Percentiles rank a stretch among this genome's conserved stretches.
Evolutionary conservation across 2,113 vertebrate species (phyloP).

Genomic region (Gallinago jamesoni): DNA sequence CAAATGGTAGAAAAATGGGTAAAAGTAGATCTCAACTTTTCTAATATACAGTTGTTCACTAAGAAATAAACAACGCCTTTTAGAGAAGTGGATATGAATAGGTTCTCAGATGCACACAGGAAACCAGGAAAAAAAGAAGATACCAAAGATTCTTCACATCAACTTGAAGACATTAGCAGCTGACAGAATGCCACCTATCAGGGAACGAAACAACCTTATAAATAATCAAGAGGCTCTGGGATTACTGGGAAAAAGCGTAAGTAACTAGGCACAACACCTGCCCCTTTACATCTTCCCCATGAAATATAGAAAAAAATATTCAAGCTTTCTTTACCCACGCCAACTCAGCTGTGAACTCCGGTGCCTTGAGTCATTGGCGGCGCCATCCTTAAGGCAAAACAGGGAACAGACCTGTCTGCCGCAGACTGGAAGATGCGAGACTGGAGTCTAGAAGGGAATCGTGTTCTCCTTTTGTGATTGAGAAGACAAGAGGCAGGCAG

Average conservation of each 20-base stretch:
- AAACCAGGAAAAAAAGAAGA: background rate
- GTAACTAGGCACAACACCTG: background rate
- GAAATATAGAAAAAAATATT: rapidly evolving
- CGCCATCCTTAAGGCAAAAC: background rate
- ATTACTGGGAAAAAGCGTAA: background rate
- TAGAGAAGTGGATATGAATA: background rate
- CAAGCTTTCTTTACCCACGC: background rate
- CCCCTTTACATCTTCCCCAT: background rate
- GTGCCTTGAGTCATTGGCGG: background rate
- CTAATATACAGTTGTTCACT: background rate
- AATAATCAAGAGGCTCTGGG: background rate
- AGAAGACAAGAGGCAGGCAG: background rate
- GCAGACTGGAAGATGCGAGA: background rate
- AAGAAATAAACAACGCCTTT: background rate
- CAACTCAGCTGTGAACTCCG: background rate
- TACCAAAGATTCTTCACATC: background rate
- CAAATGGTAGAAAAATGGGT: background rate
- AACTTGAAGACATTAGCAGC: background rate
- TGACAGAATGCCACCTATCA: background rate
- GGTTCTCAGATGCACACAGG: background rate
- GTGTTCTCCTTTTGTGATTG: background rate
- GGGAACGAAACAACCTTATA: background rate
- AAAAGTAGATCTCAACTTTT: background rate
- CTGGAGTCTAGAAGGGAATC: background rate
- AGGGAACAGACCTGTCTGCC: background rate